Conservation (phyloP, 2,797 vertebrate species). For the Silurus lanzhouensis region DNA sequence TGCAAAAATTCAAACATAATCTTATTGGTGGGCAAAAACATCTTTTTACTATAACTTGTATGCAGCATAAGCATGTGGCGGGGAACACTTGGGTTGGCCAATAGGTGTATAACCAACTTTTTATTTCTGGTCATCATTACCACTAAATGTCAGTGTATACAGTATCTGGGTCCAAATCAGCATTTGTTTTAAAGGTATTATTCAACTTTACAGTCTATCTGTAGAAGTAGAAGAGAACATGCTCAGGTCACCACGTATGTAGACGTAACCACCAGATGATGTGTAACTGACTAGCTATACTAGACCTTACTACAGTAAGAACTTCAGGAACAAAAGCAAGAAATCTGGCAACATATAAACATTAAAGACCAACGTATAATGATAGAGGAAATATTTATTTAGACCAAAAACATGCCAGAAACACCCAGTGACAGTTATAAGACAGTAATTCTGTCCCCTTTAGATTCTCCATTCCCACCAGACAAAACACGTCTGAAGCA, state of each 20-base stretch:
- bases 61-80: no score
- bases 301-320: neutral
- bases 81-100: no score
- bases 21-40: neutral
- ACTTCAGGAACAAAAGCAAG: neutral
- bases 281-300: neutral
- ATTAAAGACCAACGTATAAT: constrained; percentile 47
- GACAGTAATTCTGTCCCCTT: constrained; percentile 78
- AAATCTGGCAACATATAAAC: constrained; percentile 22
- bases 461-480: constrained; percentile 79
- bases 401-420: constrained; percentile 90
- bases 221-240: neutral
- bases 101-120: neutral
- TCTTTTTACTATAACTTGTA: no score
- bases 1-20: neutral
- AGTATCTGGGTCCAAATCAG: neutral
- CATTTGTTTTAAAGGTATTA: neutral
- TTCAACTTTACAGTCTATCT: neutral
- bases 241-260: neutral
- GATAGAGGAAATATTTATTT: constrained; percentile 81
- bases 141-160: neutral
- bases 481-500: constrained; percentile 68
- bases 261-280: neutral
- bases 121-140: neutral
- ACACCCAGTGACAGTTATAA: constrained; percentile 93